Base-by-base conservation (phyloP, 2,888 invertebrate species). In the Neoscelio sp. region DNA sequence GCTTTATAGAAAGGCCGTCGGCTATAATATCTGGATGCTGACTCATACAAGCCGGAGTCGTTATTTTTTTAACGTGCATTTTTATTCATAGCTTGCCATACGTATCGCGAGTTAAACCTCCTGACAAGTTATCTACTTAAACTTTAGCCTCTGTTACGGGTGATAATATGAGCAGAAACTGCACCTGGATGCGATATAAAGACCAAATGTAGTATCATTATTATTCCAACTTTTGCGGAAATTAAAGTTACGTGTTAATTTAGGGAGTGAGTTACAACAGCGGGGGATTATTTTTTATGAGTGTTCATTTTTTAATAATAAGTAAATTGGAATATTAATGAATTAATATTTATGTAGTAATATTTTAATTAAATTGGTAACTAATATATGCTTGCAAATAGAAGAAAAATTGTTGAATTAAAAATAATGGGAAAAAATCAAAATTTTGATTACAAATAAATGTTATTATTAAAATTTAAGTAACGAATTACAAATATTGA, bases 51-150 rank as follows among this genome's bases (percentile, higher is more conserved):
- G 23, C 10, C 20, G 18, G 5, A 6, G 23, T 58, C 38, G 68
- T 68, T 56, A 68, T 48, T 68, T 58, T 68, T 68, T 58, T 58
- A 58, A 58, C 42, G 40, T 68, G 48, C 30, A 23, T 70, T 70
- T 68, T 70, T 50, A 70, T 50, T 70, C 70, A 60, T 30, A 50
- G 20, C 28, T 10, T 20, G 20, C 58, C 23, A 35, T 68, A 48
- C 28, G 40, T 56, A 68, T 68, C 23, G 30, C 23, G 13, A 38
- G 35, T 18, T 56, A 23, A 44, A 20, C 20, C 18, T 26, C 54
- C 30, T 3, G 30, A 40, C 23, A 44, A 35, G 42, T 68, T 68
- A 68, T 56, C 56, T 46, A 46, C 46, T 56, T 54, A 42, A 54
- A 68, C 46, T 64, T 68, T 54, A 67, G 44, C 35, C 54, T 23